phyloP scores from a whole-genome alignment of 2,888 invertebrate genomes.

The Mesorhabditis spiculigera region DNA sequence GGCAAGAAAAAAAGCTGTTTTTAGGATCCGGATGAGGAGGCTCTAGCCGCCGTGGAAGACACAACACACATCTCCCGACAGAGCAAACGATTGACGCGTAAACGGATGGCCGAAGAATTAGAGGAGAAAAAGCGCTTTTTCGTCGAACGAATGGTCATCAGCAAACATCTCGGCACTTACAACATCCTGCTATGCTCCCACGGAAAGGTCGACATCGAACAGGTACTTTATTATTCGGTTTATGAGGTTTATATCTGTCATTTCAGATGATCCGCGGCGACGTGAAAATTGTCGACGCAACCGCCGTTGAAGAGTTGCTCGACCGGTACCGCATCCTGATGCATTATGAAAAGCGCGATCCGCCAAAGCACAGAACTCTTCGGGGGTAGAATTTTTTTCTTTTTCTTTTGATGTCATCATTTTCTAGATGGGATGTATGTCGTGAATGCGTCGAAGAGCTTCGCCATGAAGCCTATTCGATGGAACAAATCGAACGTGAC shows the following conservation, averaged over 20 bases:
- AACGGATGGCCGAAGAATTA: slow-evolving; percentile 7
- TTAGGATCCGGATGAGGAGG: slow-evolving; percentile 1
- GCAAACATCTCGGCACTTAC: slow-evolving; percentile 19
- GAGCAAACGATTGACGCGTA: neutral
- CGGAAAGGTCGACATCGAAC: slow-evolving; percentile 40
- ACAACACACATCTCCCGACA: neutral
- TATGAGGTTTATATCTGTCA: neutral
- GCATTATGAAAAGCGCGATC: neutral
- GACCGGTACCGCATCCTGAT: slow-evolving; percentile 16
- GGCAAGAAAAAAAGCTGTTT: neutral
- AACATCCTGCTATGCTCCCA: slow-evolving; percentile 41
- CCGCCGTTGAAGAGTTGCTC: slow-evolving; percentile 23
- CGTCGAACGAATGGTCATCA: slow-evolving; percentile 15
- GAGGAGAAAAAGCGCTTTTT: slow-evolving; percentile 10
- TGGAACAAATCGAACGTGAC: slow-evolving; percentile 26
- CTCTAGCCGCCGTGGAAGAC: neutral
- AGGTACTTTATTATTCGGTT: slow-evolving; percentile 16
- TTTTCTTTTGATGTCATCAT: too few relatives aligned
- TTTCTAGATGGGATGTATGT: slow-evolving; percentile 45
- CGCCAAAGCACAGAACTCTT: neutral
- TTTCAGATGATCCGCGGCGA: slow-evolving; percentile 22
- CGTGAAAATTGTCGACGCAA: slow-evolving; percentile 32
- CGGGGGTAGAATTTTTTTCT: neutral
- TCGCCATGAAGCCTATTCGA: slow-evolving; percentile 37
- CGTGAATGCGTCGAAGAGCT: slow-evolving; percentile 36